Evolutionary conservation across 1,140 invertebrate species (phyloP).

Genomic region (Zophobas atratus): DNA sequence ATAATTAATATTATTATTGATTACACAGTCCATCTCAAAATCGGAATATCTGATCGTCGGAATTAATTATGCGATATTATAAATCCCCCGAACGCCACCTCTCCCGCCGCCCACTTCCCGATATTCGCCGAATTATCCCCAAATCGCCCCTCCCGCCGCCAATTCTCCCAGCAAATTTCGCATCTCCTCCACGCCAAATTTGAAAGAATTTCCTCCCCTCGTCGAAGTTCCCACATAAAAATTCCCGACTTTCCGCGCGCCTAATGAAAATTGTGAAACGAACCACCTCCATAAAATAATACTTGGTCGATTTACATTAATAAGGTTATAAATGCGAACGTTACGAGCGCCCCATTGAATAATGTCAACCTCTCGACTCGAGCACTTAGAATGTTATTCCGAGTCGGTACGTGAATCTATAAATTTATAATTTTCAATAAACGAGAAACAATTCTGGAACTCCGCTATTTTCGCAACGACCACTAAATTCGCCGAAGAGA

Average conservation of each 20-base stretch:
- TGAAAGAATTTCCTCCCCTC: no score
- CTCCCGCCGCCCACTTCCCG: no score
- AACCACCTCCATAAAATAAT: not conserved
- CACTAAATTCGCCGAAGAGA: conserved; percentile 3
- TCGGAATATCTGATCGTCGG: no score
- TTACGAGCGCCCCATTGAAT: not conserved
- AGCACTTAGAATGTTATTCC: not conserved
- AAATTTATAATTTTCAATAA: conserved; percentile 46
- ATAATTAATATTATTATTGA: no score
- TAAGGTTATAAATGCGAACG: not conserved
- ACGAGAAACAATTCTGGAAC: conserved; percentile 19
- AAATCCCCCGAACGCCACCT: no score
- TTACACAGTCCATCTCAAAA: no score
- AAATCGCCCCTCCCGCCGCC: no score
- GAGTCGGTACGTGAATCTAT: conserved; percentile 23
- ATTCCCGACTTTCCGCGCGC: not conserved
- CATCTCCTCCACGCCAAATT: no score
- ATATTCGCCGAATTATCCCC: no score
- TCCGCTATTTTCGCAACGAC: not conserved
- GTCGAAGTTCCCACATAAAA: no score
- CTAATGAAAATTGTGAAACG: not conserved
- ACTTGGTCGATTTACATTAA: not conserved
- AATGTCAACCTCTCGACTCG: not conserved
- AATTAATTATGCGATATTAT: no score
- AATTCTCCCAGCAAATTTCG: no score